These are phyloP conservation scores for Cyprinodon variegatus DNA, from an alignment of 2,113 vertebrate genomes.

Conservation along the genomic window DNA sequence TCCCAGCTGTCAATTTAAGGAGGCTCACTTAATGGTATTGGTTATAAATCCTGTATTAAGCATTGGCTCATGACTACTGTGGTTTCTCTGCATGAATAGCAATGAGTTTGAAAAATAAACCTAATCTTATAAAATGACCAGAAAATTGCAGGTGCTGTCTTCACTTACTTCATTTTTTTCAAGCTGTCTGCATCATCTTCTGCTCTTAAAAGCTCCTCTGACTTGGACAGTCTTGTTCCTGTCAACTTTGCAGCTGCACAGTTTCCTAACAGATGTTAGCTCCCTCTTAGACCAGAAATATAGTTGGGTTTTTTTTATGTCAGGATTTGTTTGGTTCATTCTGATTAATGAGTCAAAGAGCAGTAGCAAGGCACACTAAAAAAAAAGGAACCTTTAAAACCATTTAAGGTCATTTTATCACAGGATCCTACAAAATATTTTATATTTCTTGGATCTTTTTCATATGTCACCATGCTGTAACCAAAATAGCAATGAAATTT, in stretches of 20 bases:
- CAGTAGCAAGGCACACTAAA: conserved; percentile 4
- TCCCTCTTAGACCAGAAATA: conserved; percentile 37
- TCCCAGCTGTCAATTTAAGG: conserved; percentile 36
- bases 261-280: conserved; percentile 44
- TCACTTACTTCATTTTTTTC: background rate
- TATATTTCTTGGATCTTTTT: background rate
- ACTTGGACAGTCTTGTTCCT: conserved; percentile 39
- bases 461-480: background rate
- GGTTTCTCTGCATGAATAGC: background rate
- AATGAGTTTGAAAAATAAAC: background rate
- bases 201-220: conserved; percentile 38
- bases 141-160: background rate
- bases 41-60: conserved; percentile 13
- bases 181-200: conserved; percentile 13
- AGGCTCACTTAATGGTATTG: conserved; percentile 11
- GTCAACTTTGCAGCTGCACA: conserved; percentile 40
- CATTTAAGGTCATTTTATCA: background rate
- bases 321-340: conserved; percentile 37
- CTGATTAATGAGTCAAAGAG: conserved; percentile 1
- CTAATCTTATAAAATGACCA: background rate
- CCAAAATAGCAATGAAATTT: background rate
- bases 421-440: background rate
- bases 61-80: background rate
- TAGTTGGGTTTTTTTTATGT: conserved; percentile 31
- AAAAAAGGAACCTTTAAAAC: background rate